These are phyloP conservation scores for Drosophila stalkeri DNA, from an alignment of 2,888 invertebrate species.

Conservation along the genomic window DNA sequence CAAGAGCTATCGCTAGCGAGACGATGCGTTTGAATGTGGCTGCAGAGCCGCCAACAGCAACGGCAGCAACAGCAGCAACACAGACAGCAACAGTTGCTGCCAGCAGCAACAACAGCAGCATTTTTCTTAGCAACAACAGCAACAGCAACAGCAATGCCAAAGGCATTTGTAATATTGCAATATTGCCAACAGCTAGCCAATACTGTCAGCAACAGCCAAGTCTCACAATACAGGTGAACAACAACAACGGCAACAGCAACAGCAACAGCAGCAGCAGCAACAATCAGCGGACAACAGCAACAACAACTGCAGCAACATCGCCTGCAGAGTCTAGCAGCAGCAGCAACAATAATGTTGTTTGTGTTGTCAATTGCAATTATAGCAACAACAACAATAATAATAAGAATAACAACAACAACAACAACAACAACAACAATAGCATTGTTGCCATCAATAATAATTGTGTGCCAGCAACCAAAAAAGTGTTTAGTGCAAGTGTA, in stretches of 20 bases:
- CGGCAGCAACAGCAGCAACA: constrained; percentile 28
- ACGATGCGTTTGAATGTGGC: constrained; percentile 84
- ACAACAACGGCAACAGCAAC: constrained; percentile 63
- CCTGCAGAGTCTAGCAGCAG: constrained; percentile 39
- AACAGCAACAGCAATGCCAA: constrained; percentile 52
- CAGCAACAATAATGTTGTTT: constrained; percentile 82
- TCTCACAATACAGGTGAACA: constrained; percentile 85
- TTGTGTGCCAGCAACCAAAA: constrained; percentile 61
- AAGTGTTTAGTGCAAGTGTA: constrained; percentile 77
- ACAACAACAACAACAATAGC: constrained; percentile 57
- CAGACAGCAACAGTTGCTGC: constrained; percentile 33
- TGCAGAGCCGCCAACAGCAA: constrained; percentile 62
- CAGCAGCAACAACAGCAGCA: constrained; percentile 45
- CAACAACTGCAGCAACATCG: constrained; percentile 39
- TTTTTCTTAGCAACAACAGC: constrained; percentile 75
- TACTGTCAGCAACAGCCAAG: constrained; percentile 82
- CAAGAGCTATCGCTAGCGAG: constrained; percentile 9
- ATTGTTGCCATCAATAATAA: constrained; percentile 64
- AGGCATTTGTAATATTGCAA: constrained; percentile 64
- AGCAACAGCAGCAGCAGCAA: constrained; percentile 73
- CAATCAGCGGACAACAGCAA: constrained; percentile 36
- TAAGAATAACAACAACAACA: constrained; percentile 29
- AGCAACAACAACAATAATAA: constrained; percentile 26
- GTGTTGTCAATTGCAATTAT: constrained; percentile 84
- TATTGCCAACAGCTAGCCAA: constrained; percentile 59